These are phyloP conservation scores for Eubasilissa regina DNA, from an alignment of 1,140 invertebrate genomes.

Conservation along the genomic window DNA sequence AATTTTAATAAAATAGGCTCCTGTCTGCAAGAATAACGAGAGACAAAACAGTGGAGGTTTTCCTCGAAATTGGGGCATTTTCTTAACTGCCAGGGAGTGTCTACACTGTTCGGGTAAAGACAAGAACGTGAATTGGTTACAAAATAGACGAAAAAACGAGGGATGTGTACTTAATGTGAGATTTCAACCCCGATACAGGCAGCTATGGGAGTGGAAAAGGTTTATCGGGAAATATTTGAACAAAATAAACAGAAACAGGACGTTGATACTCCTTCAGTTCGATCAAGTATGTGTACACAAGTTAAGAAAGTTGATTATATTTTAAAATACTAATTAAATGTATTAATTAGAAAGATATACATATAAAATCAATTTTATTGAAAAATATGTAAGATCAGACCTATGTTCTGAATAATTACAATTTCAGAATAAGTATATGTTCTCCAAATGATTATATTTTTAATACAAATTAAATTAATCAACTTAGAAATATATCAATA, in stretches of 20 bases:
- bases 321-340: no score
- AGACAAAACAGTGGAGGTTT: not conserved
- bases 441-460: no score
- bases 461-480: no score
- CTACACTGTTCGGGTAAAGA: conserved; percentile 1
- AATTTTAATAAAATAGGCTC: no score
- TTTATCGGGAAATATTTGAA: conserved; percentile 4
- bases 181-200: not conserved
- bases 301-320: conserved; percentile 2
- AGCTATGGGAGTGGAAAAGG: not conserved
- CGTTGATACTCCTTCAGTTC: not conserved
- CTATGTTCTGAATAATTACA: no score
- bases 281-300: conserved; percentile 20
- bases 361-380: no score
- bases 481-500: no score
- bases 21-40: not conserved
- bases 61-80: not conserved
- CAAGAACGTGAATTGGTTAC: conserved; percentile 18
- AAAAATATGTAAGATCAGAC: no score
- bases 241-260: not conserved
- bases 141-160: not conserved
- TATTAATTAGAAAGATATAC: no score
- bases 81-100: not conserved
- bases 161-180: conserved; percentile 5
- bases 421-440: no score